Evolutionary conservation across 2,113 vertebrate species (phyloP).

Genomic region (Antigone vipio): DNA sequence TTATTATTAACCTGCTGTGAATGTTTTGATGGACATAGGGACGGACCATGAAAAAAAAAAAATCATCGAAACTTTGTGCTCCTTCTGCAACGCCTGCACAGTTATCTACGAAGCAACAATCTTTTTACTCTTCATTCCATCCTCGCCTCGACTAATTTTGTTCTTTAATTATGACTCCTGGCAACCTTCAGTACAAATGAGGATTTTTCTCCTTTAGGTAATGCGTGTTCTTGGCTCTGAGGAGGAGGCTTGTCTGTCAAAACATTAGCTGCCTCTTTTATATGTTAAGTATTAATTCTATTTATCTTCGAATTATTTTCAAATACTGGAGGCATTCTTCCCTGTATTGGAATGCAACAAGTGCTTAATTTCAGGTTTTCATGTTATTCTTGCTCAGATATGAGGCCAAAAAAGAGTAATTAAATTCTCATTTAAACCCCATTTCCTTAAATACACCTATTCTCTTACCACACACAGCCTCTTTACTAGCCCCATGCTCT

Average conservation of each 20-base stretch:
- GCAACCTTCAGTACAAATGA: conserved; percentile 59
- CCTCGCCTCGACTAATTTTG: conserved; percentile 37
- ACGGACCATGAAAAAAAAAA: neutral
- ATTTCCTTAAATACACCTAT: conserved; percentile 47
- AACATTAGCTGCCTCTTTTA: conserved; percentile 57
- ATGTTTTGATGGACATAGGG: neutral
- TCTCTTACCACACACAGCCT: conserved; percentile 45
- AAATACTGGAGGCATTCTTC: conserved; percentile 67
- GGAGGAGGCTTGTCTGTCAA: conserved; percentile 52
- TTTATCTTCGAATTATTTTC: conserved; percentile 65
- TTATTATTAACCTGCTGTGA: neutral
- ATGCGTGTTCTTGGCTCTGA: conserved; percentile 57
- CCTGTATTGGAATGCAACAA: conserved; percentile 50
- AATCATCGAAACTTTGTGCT: neutral
- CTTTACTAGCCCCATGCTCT: neutral
- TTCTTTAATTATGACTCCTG: conserved; percentile 59
- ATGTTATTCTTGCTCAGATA: conserved; percentile 51
- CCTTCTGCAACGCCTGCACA: neutral
- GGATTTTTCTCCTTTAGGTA: conserved; percentile 57
- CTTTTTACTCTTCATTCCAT: conserved; percentile 25
- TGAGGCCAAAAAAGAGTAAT: conserved; percentile 35
- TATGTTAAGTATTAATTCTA: conserved; percentile 64
- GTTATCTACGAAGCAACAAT: conserved; percentile 27
- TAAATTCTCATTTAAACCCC: conserved; percentile 53
- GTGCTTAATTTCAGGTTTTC: conserved; percentile 49